Evolutionary conservation across 1,140 invertebrate species (phyloP).

Genomic region (Teleogryllus occipitalis): DNA sequence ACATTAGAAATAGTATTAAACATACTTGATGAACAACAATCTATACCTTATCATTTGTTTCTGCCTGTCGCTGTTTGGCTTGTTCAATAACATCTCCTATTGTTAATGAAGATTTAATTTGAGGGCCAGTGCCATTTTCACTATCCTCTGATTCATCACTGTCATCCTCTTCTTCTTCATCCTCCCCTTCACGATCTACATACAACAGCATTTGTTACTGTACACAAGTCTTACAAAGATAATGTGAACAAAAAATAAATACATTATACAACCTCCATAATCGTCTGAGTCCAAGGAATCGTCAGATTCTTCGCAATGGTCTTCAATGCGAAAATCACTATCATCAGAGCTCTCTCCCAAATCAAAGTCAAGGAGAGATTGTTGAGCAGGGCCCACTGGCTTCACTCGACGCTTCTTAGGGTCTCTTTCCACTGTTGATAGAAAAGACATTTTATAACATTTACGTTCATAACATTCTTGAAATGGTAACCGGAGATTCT

Average conservation of each 20-base stretch:
- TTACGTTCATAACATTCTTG: too few relatives aligned
- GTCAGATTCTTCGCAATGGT: constrained; percentile 68
- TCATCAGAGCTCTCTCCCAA: constrained; percentile 89
- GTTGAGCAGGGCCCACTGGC: constrained; percentile 59
- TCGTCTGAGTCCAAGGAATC: constrained; percentile 47
- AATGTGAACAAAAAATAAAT: neutral
- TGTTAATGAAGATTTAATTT: constrained; percentile 30
- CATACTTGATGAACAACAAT: neutral
- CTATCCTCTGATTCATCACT: constrained; percentile 33
- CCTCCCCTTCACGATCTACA: constrained; percentile 33
- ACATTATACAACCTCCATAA: constrained; percentile 19
- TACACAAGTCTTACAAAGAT: neutral
- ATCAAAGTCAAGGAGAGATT: constrained; percentile 74
- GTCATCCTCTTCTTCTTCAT: constrained; percentile 35
- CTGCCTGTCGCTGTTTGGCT: constrained; percentile 37
- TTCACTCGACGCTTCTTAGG: constrained; percentile 80
- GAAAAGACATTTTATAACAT: too few relatives aligned
- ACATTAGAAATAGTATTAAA: constrained; percentile 20
- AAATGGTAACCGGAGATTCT: too few relatives aligned
- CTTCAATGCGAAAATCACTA: constrained; percentile 88
- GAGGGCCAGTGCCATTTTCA: constrained; percentile 32
- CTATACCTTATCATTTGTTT: constrained; percentile 16
- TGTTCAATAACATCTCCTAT: constrained; percentile 45
- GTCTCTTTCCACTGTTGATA: constrained; percentile 61
- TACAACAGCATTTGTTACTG: neutral